phyloP scores from a whole-genome alignment of 2,888 invertebrate species.

The Parnassius apollo region DNA sequence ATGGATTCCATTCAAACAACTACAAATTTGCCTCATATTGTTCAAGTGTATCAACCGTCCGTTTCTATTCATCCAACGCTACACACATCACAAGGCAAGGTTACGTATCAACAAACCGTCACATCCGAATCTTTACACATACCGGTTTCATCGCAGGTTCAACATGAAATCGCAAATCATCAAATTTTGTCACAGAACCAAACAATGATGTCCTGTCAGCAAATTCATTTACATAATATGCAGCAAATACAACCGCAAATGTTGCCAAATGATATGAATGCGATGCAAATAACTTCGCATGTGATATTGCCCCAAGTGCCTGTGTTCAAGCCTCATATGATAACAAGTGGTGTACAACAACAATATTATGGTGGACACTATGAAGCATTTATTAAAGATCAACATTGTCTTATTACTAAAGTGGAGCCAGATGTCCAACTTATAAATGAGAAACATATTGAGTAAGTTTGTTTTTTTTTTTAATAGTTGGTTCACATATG shows the following conservation, averaged over 20 bases:
- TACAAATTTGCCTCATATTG: constrained; percentile 56
- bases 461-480: constrained; percentile 43
- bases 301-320: constrained; percentile 60
- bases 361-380: constrained; percentile 59
- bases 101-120: constrained; percentile 61
- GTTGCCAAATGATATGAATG: constrained; percentile 54
- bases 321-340: constrained; percentile 57
- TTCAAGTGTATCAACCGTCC: constrained; percentile 62
- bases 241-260: constrained; percentile 39
- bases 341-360: constrained; percentile 56
- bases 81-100: constrained; percentile 55
- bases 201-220: constrained; percentile 66
- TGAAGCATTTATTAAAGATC: constrained; percentile 56
- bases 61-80: constrained; percentile 58
- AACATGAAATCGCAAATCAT: constrained; percentile 50
- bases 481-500: no score
- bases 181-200: constrained; percentile 57
- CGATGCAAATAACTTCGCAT: constrained; percentile 62
- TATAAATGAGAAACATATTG: constrained; percentile 44
- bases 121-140: constrained; percentile 56
- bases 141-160: constrained; percentile 47
- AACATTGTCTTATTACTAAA: constrained; percentile 50
- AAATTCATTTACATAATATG: constrained; percentile 54
- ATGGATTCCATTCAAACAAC: constrained; percentile 66
- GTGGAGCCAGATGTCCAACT: constrained; percentile 47